Percentiles rank a stretch among this genome's conserved stretches.
These are phyloP conservation scores for Cactoblastis cactorum DNA, from an alignment of 2,888 invertebrate species.

Conservation along the genomic window DNA sequence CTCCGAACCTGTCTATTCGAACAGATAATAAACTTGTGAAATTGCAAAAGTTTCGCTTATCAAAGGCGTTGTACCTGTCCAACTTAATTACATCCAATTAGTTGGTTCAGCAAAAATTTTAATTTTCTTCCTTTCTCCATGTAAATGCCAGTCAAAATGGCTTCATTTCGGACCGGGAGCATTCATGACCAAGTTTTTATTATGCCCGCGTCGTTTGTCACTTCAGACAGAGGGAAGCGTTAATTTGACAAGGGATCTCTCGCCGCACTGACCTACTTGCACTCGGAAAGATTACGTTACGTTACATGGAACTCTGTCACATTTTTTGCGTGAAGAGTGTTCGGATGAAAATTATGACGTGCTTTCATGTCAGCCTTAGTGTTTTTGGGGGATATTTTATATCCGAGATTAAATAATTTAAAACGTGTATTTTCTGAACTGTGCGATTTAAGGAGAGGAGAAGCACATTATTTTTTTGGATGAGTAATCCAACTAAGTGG, in stretches of 20 bases:
- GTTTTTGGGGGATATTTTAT: not conserved
- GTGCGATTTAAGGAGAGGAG: not conserved
- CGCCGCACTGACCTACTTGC: constrained; percentile 62
- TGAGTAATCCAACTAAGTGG: too few relatives aligned
- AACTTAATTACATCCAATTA: constrained; percentile 21
- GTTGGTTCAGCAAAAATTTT: constrained; percentile 17
- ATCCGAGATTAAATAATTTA: not conserved
- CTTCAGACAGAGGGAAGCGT: constrained; percentile 64
- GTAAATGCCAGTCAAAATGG: constrained; percentile 35
- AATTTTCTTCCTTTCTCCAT: constrained; percentile 28
- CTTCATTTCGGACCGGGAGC: constrained; percentile 31
- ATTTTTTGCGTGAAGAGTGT: constrained; percentile 27
- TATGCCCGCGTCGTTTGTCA: constrained; percentile 68
- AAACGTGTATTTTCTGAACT: not conserved
- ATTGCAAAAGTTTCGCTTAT: constrained; percentile 17
- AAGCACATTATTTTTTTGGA: not conserved
- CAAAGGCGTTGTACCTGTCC: constrained; percentile 4
- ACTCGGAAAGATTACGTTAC: constrained; percentile 45
- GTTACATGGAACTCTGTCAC: constrained; percentile 44
- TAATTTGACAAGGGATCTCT: constrained; percentile 75
- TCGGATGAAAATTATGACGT: constrained; percentile 8
- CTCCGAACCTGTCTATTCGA: not conserved
- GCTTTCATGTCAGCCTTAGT: not conserved
- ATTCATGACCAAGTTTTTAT: constrained; percentile 40
- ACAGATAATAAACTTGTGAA: constrained; percentile 1